Percentiles rank a stretch among this genome's conserved stretches.
Evolutionary conservation across 1,140 invertebrate species (phyloP).

Genomic region (Leptonema lineaticorne): DNA sequence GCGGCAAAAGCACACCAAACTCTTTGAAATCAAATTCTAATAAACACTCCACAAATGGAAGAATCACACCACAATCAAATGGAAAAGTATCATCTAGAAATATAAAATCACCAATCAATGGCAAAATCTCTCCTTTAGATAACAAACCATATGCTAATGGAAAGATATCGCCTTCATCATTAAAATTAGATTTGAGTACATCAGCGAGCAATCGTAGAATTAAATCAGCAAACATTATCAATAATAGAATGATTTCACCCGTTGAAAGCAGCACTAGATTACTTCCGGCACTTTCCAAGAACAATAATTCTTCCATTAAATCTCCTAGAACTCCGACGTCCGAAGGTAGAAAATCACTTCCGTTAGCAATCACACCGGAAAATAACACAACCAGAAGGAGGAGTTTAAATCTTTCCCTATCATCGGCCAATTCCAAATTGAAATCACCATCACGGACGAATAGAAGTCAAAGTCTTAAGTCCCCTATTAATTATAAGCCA

Average conservation of each 20-base stretch:
- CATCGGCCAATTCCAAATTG: slow-evolving; percentile 28
- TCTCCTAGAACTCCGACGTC: slow-evolving; percentile 45
- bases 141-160: neutral
- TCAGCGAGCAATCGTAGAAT: slow-evolving; percentile 44
- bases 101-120: slow-evolving; percentile 24
- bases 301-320: slow-evolving; percentile 45
- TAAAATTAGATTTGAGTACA: slow-evolving; percentile 46
- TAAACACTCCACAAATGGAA: slow-evolving; percentile 27
- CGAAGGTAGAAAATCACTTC: slow-evolving; percentile 49
- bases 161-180: slow-evolving; percentile 38
- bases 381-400: slow-evolving; percentile 16
- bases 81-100: slow-evolving; percentile 35
- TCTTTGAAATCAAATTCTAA: slow-evolving; percentile 24
- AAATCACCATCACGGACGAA: slow-evolving; percentile 29
- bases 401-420: slow-evolving; percentile 36
- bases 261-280: slow-evolving; percentile 37
- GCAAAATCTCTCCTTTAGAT: slow-evolving; percentile 14
- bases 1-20: slow-evolving; percentile 28
- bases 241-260: slow-evolving; percentile 41
- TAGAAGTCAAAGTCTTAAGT: slow-evolving; percentile 22
- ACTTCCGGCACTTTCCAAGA: slow-evolving; percentile 10
- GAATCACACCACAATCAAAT: slow-evolving; percentile 32
- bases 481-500: slow-evolving; percentile 23
- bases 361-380: slow-evolving; percentile 35
- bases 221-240: slow-evolving; percentile 32